Conservation (phyloP, 2,888 invertebrate genomes). For the Rugalucina vietnamica region DNA sequence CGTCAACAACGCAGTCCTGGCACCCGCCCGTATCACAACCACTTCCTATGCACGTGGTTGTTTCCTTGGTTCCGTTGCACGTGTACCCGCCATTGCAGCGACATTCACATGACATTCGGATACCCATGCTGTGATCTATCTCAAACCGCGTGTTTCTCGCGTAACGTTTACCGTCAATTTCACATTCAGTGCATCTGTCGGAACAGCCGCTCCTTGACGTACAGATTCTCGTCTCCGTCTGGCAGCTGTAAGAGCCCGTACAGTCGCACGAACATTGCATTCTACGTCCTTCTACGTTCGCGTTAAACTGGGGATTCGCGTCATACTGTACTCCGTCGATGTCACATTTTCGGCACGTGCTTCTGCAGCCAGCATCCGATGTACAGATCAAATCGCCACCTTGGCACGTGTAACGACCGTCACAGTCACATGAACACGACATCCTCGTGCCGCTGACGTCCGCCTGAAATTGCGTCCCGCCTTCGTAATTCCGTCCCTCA, state of each 20-base stretch:
- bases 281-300: constrained; percentile 25
- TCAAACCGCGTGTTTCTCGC: constrained; percentile 48
- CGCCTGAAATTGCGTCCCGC: constrained; percentile 54
- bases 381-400: constrained; percentile 24
- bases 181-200: constrained; percentile 44
- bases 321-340: constrained; percentile 37
- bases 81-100: constrained; percentile 49
- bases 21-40: constrained; percentile 39
- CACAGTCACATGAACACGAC: constrained; percentile 41
- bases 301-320: constrained; percentile 46
- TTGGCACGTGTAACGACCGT: constrained; percentile 30
- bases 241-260: constrained; percentile 30
- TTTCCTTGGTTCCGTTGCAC: constrained; percentile 45
- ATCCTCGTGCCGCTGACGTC: constrained; percentile 22
- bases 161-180: constrained; percentile 38
- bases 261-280: constrained; percentile 47
- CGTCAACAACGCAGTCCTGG: constrained; percentile 40
- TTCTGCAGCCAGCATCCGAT: constrained; percentile 23
- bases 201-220: constrained; percentile 32
- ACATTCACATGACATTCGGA: constrained; percentile 47
- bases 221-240: constrained; percentile 15
- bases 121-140: constrained; percentile 49
- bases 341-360: constrained; percentile 43
- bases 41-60: constrained; percentile 42
- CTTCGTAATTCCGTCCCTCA: not conserved